Base-by-base conservation (phyloP, 2,888 invertebrate species). In the Escarpia spicata region DNA sequence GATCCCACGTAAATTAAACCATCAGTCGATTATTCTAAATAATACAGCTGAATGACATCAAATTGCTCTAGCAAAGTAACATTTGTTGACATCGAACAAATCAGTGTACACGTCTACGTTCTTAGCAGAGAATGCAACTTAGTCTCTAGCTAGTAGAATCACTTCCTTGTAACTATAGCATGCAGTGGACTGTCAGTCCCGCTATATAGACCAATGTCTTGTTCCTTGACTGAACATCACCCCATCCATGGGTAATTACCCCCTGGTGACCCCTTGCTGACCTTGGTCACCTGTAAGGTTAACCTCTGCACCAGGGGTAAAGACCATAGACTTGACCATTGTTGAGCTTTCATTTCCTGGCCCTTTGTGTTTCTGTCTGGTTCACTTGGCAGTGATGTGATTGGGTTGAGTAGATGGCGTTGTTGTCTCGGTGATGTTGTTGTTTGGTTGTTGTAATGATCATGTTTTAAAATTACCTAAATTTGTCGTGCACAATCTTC, bases 241-340 rank as follows among this genome's bases (percentile, higher is more conserved):
- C 75, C 75, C n/a, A 75, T 26, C 75, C 75, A 75, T 75, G 19
- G 75, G 75, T 75, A 19, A 75, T 75, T 75, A 75, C 75, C 75
- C 75, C 75, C 75, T n/a, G n/a, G 26, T 75, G 75, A 75, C 75
- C 75, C 26, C 19, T 75, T 4, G 26, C 75, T 75, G 75, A 75
- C 75, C 75, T 26, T 26, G 6, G 19, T 75, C 26, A 4, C 26
- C 75, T 75, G 26, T 75, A n/a, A 75, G 75, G 75, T 75, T 75
- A 75, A 75, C 75, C 75, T 75, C 26, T 75, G 75, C n/a, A 75
- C 75, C n/a, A n/a, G 75, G 75, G 26, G 75, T 75, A 75, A 75
- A 75, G 75, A 75, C 26, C n/a, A n/a, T 26, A 60, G 75, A 6
- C 75, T 75, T 75, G 75, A 26, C 75, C 75, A 75, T 6, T 19